A percentile compares a stretch with the other conserved stretches of the same genome.
phyloP scores from a whole-genome alignment of 2,888 invertebrate species.

The Pachydiplax longipennis region DNA sequence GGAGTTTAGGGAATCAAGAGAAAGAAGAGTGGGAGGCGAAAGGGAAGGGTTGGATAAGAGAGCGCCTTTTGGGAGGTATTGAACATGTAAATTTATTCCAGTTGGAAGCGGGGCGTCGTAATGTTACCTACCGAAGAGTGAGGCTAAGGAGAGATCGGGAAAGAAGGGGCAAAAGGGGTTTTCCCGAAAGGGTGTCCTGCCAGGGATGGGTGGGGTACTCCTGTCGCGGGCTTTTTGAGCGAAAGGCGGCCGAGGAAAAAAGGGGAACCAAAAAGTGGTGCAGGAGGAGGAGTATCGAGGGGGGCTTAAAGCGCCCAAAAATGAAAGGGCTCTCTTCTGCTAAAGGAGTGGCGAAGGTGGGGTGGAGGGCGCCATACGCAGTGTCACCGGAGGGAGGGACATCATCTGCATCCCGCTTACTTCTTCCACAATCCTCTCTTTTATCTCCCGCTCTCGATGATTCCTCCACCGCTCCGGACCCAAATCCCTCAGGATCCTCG shows the following conservation, averaged over 20 bases:
- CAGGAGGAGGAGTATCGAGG: background rate
- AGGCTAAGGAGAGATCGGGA: slow-evolving; percentile 4
- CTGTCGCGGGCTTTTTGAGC: background rate
- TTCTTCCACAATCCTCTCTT: slow-evolving; percentile 9
- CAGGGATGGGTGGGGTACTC: background rate
- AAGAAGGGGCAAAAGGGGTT: background rate
- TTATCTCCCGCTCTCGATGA: background rate
- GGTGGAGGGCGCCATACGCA: background rate
- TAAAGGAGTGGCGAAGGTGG: background rate
- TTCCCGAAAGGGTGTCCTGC: slow-evolving; percentile 23
- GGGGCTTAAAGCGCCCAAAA: slow-evolving; percentile 10
- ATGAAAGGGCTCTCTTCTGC: slow-evolving; percentile 15
- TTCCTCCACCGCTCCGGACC: background rate
- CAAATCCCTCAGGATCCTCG: slow-evolving; percentile 33
- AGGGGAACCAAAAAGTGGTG: background rate
- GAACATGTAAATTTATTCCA: slow-evolving; percentile 45
- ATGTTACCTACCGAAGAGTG: slow-evolving; percentile 40
- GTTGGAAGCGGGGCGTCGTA: slow-evolving; percentile 35
- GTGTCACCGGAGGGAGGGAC: background rate
- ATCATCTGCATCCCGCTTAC: slow-evolving; percentile 36
- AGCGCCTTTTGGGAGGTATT: slow-evolving; percentile 37
- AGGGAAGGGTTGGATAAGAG: slow-evolving; percentile 16
- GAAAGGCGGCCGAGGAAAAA: background rate
- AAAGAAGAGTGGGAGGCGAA: background rate
- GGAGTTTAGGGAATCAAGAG: background rate